Evolutionary conservation across 1,140 invertebrate genomes (phyloP), one percentile per base, ranked within the genome.

Genomic region (Drosophila elegans): DNA sequence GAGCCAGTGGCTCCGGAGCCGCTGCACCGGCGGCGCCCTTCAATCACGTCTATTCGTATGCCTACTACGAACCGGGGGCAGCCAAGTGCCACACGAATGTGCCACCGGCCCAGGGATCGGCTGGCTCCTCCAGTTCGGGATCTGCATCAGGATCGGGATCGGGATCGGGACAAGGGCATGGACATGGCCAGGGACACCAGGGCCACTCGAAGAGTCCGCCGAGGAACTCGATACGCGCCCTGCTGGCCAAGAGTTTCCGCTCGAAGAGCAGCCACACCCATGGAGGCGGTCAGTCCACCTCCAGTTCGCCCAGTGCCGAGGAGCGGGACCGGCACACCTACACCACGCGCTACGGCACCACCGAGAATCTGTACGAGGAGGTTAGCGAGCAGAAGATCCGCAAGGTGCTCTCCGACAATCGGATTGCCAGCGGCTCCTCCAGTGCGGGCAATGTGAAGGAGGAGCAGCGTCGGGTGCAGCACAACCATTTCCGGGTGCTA

Each of bases 301-400:
- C 78, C 32, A 89, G 79, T 10, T 85, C 90, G 45, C 77, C 84
- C 1, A 79, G 79, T 27, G 71, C 91, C 46, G 91, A 91, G 60
- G 91, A 92, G 49, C 84, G 93, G 74, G 83, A 88, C 21, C 46
- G 93, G 61, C 96, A 96, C 80, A 96, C 95, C 42, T 96, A 96
- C 79, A 94, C 96, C 25, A 96, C 96, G 5, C 93, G 95, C 64
- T 96, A 97, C 81, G 96, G 96, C 21, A 96, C 96, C 29, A 96
- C 96, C 90, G 96, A 97, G 93, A 97, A 97, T 83, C 97, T 97
- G 80, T 97, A 97, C 92, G 96, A 97, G 93, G 96, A 97, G 93
- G 97, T 97, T 59, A 96, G 94, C 60, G 94, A 95, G 61, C 94
- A 92, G 56, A 92, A 92, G 93, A 69, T 94, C 93, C 57, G 93